Conservation (phyloP, 2,113 vertebrate species). For the Chitala chitala region DNA sequence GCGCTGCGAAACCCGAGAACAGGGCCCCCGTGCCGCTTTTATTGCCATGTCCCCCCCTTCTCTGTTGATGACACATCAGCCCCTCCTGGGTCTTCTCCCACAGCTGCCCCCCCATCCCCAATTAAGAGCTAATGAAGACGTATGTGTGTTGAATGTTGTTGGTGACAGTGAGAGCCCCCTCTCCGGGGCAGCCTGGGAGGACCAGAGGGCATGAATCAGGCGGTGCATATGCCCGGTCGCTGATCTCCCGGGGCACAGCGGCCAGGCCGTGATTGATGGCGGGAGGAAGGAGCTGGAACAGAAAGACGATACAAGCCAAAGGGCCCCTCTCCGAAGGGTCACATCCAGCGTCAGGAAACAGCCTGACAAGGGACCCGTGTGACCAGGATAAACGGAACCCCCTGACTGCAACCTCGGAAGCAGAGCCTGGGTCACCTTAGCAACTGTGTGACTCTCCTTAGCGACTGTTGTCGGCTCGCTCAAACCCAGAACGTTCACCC, state of each 20-base stretch:
- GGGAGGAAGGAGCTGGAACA: neutral
- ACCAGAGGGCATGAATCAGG: neutral
- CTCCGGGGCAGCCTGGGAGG: neutral
- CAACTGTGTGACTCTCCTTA: no score
- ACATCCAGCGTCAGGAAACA: neutral
- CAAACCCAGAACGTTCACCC: no score
- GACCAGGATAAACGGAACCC: neutral
- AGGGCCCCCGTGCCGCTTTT: neutral
- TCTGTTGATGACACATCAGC: neutral
- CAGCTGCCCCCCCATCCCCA: neutral
- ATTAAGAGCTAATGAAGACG: slow-evolving; percentile 17
- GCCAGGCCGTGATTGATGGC: slow-evolving; percentile 11
- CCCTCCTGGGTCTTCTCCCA: neutral
- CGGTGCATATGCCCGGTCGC: neutral
- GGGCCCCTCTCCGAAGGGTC: neutral
- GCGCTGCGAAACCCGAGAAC: neutral
- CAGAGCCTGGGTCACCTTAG: no score
- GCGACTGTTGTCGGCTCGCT: neutral
- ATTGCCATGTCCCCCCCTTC: neutral
- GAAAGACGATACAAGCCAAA: slow-evolving; percentile 10
- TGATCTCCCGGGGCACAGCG: neutral
- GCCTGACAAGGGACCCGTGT: neutral
- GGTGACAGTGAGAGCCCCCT: neutral
- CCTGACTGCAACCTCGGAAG: slow-evolving; percentile 7
- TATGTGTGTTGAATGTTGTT: neutral